phyloP scores from a whole-genome alignment of 92 coral and sea anemone species.

The Parazoanthus atlanticus region DNA sequence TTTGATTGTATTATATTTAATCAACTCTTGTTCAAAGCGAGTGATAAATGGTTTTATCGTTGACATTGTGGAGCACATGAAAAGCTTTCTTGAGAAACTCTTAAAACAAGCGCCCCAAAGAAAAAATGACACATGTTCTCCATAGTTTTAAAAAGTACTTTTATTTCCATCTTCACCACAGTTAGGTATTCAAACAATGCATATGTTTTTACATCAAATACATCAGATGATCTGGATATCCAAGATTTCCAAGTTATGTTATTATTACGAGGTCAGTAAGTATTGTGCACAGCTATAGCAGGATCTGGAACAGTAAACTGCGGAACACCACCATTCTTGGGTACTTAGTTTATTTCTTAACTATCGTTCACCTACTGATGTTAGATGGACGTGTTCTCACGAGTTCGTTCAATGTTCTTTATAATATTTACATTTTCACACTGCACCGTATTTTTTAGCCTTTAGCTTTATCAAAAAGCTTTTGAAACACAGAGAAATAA shows the following conservation, averaged over 20 bases:
- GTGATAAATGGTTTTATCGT: slow-evolving; percentile 37
- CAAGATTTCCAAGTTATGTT: neutral
- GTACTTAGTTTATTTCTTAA: neutral
- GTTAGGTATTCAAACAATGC: neutral
- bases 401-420: neutral
- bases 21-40: slow-evolving; percentile 32
- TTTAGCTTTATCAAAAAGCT: neutral
- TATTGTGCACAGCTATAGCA: neutral
- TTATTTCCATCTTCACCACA: neutral
- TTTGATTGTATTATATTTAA: slow-evolving; percentile 17
- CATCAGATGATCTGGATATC: neutral
- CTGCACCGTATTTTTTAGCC: neutral
- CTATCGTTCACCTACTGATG: neutral
- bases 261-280: neutral
- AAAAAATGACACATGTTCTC: neutral
- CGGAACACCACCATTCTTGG: neutral
- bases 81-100: neutral
- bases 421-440: slow-evolving; percentile 8
- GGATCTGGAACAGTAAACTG: neutral
- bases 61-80: neutral
- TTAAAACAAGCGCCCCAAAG: neutral
- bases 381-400: neutral
- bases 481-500: too few species aligned
- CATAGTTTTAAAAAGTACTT: neutral
- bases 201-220: neutral